phyloP scores from a whole-genome alignment of 2,888 invertebrate genomes.

The Aphidius colemani region DNA sequence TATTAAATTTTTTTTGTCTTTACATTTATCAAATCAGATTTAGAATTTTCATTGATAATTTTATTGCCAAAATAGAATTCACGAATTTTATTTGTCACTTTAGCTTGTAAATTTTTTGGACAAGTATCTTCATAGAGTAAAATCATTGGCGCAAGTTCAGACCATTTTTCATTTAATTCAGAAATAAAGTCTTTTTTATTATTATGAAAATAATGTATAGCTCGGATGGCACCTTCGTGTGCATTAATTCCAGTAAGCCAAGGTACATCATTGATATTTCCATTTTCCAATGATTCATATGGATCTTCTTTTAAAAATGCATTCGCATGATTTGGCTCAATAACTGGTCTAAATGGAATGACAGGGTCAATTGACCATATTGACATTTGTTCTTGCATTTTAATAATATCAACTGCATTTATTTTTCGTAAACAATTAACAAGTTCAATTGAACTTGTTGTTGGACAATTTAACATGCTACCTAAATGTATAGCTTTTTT shows the following conservation, averaged over 20 bases:
- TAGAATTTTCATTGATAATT: slow-evolving; percentile 59
- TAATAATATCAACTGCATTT: slow-evolving; percentile 68
- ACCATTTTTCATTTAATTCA: slow-evolving; percentile 65
- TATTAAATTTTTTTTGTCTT: slow-evolving; percentile 31
- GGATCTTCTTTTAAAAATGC: slow-evolving; percentile 74
- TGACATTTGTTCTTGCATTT: too few relatives aligned
- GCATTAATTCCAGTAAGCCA: slow-evolving; percentile 76
- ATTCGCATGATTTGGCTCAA: slow-evolving; percentile 70
- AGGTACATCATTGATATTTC: slow-evolving; percentile 65
- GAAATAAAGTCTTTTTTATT: slow-evolving; percentile 59
- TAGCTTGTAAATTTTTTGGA: slow-evolving; percentile 47
- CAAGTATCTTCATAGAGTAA: slow-evolving; percentile 68
- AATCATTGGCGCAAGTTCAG: slow-evolving; percentile 66
- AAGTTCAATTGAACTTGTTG: slow-evolving; percentile 62
- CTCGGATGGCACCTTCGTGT: slow-evolving; percentile 69
- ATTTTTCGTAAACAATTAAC: slow-evolving; percentile 68
- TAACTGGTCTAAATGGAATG: slow-evolving; percentile 70
- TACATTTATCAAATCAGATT: slow-evolving; percentile 66
- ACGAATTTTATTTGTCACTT: slow-evolving; percentile 64
- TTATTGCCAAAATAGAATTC: slow-evolving; percentile 65
- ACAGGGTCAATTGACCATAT: too few relatives aligned
- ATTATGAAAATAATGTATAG: slow-evolving; percentile 47
- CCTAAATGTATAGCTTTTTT: slow-evolving; percentile 68
- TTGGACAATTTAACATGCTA: slow-evolving; percentile 67
- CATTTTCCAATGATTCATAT: slow-evolving; percentile 59